Base-by-base conservation (phyloP, 2,113 vertebrate species). In the Glaucidium brasilianum region DNA sequence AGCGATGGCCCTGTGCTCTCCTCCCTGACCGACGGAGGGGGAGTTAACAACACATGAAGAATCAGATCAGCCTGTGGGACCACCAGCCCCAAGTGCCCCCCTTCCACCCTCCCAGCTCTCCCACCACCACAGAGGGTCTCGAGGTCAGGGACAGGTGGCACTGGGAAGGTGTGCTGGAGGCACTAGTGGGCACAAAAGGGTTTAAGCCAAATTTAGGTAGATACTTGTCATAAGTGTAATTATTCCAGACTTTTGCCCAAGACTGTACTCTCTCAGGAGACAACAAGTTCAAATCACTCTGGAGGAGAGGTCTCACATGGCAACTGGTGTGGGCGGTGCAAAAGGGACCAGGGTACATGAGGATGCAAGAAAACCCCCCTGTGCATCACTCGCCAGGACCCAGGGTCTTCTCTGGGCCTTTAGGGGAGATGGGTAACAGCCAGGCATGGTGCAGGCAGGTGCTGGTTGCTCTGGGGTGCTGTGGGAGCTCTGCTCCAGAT, bases 261-360 rank as follows among this genome's bases (percentile, higher is more conserved):
- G 2, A 10, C 8, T 75, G 30, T 14, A 18, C 27, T 35, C 47
- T n/a, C 34, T 47, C 14, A 59, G 39, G 26, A 49, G 45, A 11
- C 32, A 8, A 6, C 0, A 5, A 74, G 30, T 3, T 71, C 41
- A 34, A n/a, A 41, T 11, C 27, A 4, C 0, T 1, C 35, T 80
- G 72, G 21, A 62, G 59, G 50, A 79, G 41, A 73, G 4, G 11
- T 15, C 41, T 60, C 15, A 4, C 9, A 9, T 0, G 6, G 32
- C 5, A 11, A 10, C 8, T 20, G 35, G 4, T 1, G 3, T 4
- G 26, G 15, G 9, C 15, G 4, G 2, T 18, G 41, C 29, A 37
- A 53, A 85, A 67, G 1, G 4, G 47, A 79, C n/a, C 60, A 37
- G 47, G 4, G 10, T n/a, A 43, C 23, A 10, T 13, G 23, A 10